A percentile compares a stretch with the other conserved stretches of the same genome.
Evolutionary conservation across 2,888 invertebrate species (phyloP).

Genomic region (Lithodes maja): DNA sequence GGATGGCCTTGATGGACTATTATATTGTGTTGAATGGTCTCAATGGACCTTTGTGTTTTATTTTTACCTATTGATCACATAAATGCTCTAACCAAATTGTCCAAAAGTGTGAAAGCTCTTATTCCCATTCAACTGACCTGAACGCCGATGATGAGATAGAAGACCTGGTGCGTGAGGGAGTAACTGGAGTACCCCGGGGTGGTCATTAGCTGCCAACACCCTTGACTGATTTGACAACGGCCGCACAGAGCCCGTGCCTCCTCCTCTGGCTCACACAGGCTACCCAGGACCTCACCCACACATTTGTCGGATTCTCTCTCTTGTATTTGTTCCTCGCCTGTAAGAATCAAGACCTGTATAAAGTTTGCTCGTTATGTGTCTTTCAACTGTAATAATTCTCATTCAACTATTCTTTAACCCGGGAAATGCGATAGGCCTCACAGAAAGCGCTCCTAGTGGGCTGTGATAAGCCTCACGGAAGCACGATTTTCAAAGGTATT

Average conservation of each 20-base stretch:
- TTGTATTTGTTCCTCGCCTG: constrained; percentile 19
- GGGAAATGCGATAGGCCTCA: too few species aligned
- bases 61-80: too few species aligned
- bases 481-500: too few species aligned
- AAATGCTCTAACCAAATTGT: neutral
- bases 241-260: neutral
- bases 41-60: too few species aligned
- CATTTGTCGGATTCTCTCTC: constrained; percentile 19
- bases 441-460: too few species aligned
- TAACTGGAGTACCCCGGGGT: constrained; percentile 29
- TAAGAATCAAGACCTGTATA: neutral
- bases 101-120: neutral
- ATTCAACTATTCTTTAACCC: too few species aligned
- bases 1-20: too few species aligned
- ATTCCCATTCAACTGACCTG: too few species aligned
- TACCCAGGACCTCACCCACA: neutral
- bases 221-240: constrained; percentile 13
- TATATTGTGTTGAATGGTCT: too few species aligned
- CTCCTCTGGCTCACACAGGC: neutral
- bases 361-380: too few species aligned
- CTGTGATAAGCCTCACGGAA: too few species aligned
- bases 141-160: constrained; percentile 39
- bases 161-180: constrained; percentile 52
- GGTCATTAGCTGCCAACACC: constrained; percentile 52
- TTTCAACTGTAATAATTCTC: too few species aligned